Evolutionary conservation across 35 echinoderm and acorn worm genomes (phyloP).

Genomic region (Stichopus chloronotus): DNA sequence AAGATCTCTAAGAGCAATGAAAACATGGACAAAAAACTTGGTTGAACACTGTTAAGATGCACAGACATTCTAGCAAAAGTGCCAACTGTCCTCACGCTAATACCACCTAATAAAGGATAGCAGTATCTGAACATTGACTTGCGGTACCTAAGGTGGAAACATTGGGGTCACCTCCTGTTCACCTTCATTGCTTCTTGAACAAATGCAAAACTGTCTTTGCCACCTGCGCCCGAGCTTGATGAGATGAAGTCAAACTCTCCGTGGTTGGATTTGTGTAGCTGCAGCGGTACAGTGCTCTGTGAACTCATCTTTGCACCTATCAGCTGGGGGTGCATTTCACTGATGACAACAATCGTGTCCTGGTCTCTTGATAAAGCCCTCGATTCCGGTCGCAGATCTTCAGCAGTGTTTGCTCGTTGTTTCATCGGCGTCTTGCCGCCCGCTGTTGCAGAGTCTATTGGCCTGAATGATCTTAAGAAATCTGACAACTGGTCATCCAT

Average conservation of each 20-base stretch:
- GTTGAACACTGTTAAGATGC: too few relatives aligned
- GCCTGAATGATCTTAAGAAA: background rate
- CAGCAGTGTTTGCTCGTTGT: background rate
- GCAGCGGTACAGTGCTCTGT: constrained; percentile 28
- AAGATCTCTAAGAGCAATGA: too few relatives aligned
- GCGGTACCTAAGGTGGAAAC: too few relatives aligned
- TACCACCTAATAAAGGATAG: too few relatives aligned
- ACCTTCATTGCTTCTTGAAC: constrained; percentile 30
- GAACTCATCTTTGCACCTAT: background rate
- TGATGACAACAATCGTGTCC: background rate
- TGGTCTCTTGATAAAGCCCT: background rate
- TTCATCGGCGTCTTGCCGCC: background rate
- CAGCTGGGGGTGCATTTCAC: constrained; percentile 12
- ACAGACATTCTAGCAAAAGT: too few relatives aligned
- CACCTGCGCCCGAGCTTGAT: background rate
- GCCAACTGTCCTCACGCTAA: too few relatives aligned
- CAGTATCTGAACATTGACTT: too few relatives aligned
- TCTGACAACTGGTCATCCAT: background rate
- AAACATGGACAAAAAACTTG: too few relatives aligned
- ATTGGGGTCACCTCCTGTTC: constrained; percentile 3
- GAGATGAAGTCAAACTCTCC: constrained; percentile 8
- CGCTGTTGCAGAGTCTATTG: background rate
- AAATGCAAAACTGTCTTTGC: constrained; percentile 15
- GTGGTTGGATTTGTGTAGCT: background rate
- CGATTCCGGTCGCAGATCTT: background rate